Base-by-base conservation (phyloP, 2,113 vertebrate genomes). In the Entelurus aequoreus region DNA sequence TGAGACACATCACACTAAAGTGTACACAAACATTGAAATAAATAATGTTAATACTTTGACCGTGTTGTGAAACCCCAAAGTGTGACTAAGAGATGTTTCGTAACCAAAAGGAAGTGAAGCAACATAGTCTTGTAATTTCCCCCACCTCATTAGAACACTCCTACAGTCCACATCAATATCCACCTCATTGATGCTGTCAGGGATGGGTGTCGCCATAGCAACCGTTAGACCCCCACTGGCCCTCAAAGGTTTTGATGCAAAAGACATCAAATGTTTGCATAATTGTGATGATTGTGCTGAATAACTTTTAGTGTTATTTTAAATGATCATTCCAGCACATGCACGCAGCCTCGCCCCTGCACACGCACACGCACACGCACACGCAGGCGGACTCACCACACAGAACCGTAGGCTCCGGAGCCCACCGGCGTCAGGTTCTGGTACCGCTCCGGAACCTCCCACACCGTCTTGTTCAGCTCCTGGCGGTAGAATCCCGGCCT, bases 401-500 rank as follows among this genome's bases (percentile, higher is more conserved):
- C 96, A 0, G 96, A 97, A 68, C 96, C 96, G 71, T 97, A 98
- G 68, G 96, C 95, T 66, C 96, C 96, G 15, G 96, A 98, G 58
- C 96, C 95, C 77, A 98, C 95, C 13, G 95, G 94, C 62, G 94
- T 94, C 66, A 98, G 93, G 87, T 94, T 97, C 92, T 96, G 94
- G 86, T 97, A 98, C 15, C 96, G 91, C 73, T 95, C 94, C 38
- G 95, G 95, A 75, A 95, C 95, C 90, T 98, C 95, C 96, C 96
- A 98, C 71, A 96, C 90, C 0, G 95, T 98, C 85, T 98, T 98
- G 86, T 97, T 98, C 57, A 98, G 92, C 92, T 98, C 96, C 88
- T 98, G 96, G 40, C 93, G 91, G 77, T 97, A 98, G 66, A 94
- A 97, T 80, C 93, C 94, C 71, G 93, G 91, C 91, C 93, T 92